phyloP scores from a whole-genome alignment of 2,888 invertebrate genomes.

The Aphrophora alni region DNA sequence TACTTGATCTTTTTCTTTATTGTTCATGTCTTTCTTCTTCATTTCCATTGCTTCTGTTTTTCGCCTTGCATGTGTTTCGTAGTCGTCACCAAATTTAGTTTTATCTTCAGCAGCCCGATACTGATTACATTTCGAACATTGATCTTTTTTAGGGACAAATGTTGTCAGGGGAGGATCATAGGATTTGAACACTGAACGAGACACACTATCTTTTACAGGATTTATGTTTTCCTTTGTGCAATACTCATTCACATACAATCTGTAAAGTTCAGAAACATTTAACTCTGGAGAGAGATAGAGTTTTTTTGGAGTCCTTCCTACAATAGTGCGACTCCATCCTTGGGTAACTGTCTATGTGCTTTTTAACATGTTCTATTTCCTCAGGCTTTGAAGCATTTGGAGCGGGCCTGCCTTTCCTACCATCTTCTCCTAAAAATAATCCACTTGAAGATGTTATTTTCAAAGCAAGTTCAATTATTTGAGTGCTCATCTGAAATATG shows the following conservation, averaged over 20 bases:
- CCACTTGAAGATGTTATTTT: conserved; percentile 27
- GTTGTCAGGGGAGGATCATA: conserved; percentile 40
- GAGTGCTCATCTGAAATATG: conserved; percentile 22
- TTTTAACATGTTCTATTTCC: conserved; percentile 30
- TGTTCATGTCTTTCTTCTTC: conserved; percentile 37
- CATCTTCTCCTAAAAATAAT: conserved; percentile 20
- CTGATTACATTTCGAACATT: conserved; percentile 42
- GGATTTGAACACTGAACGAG: conserved; percentile 37
- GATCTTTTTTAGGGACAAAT: conserved; percentile 44
- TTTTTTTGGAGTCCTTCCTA: conserved; percentile 33
- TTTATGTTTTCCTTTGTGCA: conserved; percentile 43
- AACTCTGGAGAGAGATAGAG: conserved; percentile 36
- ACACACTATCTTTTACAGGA: conserved; percentile 39
- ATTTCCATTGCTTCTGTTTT: conserved; percentile 41
- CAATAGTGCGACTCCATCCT: conserved; percentile 36
- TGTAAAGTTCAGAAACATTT: conserved; percentile 29
- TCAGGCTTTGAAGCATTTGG: conserved; percentile 23
- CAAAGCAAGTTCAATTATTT: conserved; percentile 18
- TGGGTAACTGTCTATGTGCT: conserved; percentile 36
- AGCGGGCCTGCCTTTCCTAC: conserved; percentile 26
- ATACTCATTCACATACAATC: conserved; percentile 31
- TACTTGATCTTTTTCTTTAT: conserved; percentile 22
- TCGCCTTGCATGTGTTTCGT: conserved; percentile 28
- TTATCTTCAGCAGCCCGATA: conserved; percentile 40
- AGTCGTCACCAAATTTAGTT: conserved; percentile 38